Percentiles rank a stretch among this genome's conserved stretches.
phyloP scores from a whole-genome alignment of 1,140 invertebrate species.

The Diabrotica virgifera region DNA sequence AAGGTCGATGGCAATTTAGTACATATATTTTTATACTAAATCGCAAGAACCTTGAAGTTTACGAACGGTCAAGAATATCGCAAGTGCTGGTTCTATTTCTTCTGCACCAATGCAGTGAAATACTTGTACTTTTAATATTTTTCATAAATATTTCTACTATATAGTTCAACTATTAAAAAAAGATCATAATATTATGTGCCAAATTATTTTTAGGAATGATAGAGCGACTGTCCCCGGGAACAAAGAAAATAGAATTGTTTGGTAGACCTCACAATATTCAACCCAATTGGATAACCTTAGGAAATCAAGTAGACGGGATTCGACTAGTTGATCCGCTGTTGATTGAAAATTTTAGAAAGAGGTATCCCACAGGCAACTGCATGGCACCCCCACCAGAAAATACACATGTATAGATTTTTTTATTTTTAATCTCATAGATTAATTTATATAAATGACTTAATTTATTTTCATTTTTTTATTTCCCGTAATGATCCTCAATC shows the following conservation, averaged over 20 bases:
- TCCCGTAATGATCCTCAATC: too few relatives aligned
- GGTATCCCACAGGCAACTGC: slow-evolving; percentile 91
- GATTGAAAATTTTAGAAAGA: slow-evolving; percentile 82
- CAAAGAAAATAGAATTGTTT: slow-evolving; percentile 96
- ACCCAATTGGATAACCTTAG: slow-evolving; percentile 96
- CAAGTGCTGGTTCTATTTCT: too few relatives aligned
- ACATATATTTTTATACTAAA: too few relatives aligned
- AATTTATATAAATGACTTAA: not conserved
- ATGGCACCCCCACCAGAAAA: slow-evolving; percentile 59
- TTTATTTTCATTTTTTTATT: too few relatives aligned
- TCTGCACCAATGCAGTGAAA: too few relatives aligned
- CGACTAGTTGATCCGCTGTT: slow-evolving; percentile 89
- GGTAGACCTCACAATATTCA: slow-evolving; percentile 96
- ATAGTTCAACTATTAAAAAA: too few relatives aligned
- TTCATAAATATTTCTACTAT: too few relatives aligned
- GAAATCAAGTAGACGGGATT: slow-evolving; percentile 95
- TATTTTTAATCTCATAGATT: not conserved
- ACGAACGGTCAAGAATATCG: too few relatives aligned
- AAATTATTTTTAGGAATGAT: slow-evolving; percentile 63
- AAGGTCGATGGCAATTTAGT: too few relatives aligned
- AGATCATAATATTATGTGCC: too few relatives aligned
- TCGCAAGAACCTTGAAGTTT: too few relatives aligned
- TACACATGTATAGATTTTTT: slow-evolving; percentile 31
- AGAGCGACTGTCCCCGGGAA: slow-evolving; percentile 83
- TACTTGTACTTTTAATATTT: too few relatives aligned